Evolutionary conservation across 2,113 vertebrate species (phyloP).

Genomic region (Triplophysa tibetana): DNA sequence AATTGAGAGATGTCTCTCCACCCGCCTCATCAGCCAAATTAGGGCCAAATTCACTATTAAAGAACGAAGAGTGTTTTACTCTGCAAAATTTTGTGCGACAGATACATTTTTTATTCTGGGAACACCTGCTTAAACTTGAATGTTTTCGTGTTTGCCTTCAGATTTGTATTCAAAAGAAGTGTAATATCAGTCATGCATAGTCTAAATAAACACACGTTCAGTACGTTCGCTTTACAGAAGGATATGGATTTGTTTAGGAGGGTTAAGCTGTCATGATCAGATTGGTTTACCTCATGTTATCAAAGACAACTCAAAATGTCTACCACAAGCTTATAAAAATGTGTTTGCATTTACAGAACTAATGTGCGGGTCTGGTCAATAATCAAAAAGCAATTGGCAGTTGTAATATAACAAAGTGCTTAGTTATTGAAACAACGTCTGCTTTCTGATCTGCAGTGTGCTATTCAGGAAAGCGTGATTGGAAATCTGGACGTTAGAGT

Average conservation of each 20-base stretch:
- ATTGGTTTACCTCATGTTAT: background rate
- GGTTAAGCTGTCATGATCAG: background rate
- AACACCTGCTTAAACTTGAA: background rate
- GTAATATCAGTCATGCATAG: background rate
- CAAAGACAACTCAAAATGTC: background rate
- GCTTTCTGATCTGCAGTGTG: background rate
- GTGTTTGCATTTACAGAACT: background rate
- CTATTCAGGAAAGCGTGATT: background rate
- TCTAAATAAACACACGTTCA: background rate
- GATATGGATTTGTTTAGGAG: background rate
- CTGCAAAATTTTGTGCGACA: slow-evolving; percentile 73
- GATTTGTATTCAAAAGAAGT: background rate
- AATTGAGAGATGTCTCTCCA: slow-evolving; percentile 55
- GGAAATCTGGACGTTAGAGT: slow-evolving; percentile 66
- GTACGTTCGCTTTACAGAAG: too few relatives aligned
- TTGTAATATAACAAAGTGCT: background rate
- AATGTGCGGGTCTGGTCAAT: background rate
- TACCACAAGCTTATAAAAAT: background rate
- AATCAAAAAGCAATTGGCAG: background rate
- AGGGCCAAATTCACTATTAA: slow-evolving; percentile 56
- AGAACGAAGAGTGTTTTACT: slow-evolving; percentile 75
- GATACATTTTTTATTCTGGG: slow-evolving; percentile 4
- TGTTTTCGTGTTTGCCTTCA: background rate
- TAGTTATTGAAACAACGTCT: background rate
- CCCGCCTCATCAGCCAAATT: slow-evolving; percentile 55